Evolutionary conservation across 2,113 vertebrate species (phyloP).

Genomic region (Brevimyrus niger): DNA sequence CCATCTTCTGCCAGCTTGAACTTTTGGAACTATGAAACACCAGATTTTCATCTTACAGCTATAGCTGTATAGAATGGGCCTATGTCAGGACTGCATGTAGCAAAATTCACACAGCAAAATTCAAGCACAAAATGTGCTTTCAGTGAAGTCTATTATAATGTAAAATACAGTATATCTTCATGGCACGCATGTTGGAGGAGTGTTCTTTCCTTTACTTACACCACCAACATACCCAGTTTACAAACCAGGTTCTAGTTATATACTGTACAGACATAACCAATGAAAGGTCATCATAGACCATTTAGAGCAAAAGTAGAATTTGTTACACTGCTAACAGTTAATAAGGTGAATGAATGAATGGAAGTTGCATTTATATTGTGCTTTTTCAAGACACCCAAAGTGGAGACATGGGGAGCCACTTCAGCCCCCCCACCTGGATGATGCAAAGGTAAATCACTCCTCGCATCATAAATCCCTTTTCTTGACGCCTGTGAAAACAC

Average conservation of each 20-base stretch:
- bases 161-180: background rate
- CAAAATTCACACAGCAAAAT: background rate
- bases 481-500: background rate
- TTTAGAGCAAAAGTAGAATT: background rate
- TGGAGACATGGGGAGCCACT: no score
- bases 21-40: background rate
- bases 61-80: no score
- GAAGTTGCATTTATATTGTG: no score
- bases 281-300: background rate
- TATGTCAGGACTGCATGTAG: background rate
- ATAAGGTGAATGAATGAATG: background rate
- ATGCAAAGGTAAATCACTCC: background rate
- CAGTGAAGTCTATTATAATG: background rate
- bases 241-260: background rate
- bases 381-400: no score
- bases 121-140: background rate
- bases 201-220: background rate
- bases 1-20: conserved; percentile 36
- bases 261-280: background rate
- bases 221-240: background rate
- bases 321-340: background rate
- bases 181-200: background rate
- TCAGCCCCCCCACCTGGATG: background rate
- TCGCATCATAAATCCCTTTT: background rate
- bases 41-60: background rate